These are phyloP conservation scores for Malacoraja senta DNA, from an alignment of 2,797 vertebrate species.

Conservation along the genomic window DNA sequence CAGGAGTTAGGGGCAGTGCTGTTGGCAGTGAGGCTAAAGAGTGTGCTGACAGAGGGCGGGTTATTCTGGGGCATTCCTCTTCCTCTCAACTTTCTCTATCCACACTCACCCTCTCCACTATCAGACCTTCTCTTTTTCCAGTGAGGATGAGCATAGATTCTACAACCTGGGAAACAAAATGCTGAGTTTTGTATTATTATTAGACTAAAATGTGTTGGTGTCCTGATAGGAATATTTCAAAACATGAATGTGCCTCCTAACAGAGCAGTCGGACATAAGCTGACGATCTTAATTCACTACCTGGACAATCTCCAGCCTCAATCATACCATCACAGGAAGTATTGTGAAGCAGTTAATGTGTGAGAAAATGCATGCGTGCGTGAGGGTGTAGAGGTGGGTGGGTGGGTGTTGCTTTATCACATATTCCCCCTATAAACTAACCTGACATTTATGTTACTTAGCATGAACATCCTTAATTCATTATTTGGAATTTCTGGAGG, in stretches of 20 bases:
- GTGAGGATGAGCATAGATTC: too few species aligned
- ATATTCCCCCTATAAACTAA: not conserved
- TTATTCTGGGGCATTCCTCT: too few species aligned
- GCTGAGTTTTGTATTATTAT: not conserved
- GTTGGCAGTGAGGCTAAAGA: too few species aligned
- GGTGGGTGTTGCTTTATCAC: not conserved
- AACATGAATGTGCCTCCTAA: not conserved
- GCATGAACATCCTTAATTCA: constrained; percentile 26
- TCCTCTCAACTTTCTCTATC: too few species aligned
- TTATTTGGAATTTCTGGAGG: constrained; percentile 59
- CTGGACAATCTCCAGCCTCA: not conserved
- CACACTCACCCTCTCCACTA: too few species aligned
- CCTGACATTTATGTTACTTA: not conserved
- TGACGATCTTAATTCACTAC: not conserved
- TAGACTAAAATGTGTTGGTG: not conserved
- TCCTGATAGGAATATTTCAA: not conserved
- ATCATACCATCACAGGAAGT: not conserved
- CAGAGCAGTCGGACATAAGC: not conserved
- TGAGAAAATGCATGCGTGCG: not conserved
- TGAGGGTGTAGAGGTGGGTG: not conserved
- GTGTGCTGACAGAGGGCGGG: too few species aligned
- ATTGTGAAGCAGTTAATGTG: not conserved
- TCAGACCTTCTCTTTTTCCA: too few species aligned
- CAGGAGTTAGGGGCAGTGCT: too few species aligned
- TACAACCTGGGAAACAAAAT: not conserved